Conservation (phyloP, 2,888 invertebrate species). For the Aphidoletes aphidimyza region DNA sequence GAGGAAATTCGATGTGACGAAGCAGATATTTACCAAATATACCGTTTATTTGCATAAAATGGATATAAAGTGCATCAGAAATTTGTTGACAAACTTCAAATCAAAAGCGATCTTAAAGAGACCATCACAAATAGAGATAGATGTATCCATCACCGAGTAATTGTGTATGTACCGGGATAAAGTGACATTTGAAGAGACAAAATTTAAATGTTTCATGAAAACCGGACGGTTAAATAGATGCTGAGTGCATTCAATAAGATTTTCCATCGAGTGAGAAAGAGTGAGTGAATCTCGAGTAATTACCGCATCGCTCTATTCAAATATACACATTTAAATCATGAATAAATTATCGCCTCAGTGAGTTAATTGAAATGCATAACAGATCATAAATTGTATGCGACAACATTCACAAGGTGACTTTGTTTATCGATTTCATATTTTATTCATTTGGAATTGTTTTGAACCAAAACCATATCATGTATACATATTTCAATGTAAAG, state of each 20-base stretch:
- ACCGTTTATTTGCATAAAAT: slow-evolving; percentile 22
- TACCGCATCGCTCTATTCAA: slow-evolving; percentile 26
- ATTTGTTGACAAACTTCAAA: slow-evolving; percentile 5
- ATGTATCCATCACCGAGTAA: too few relatives aligned
- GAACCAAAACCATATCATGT: not conserved
- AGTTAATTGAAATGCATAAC: slow-evolving; percentile 30
- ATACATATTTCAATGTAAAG: too few relatives aligned
- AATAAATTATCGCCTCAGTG: slow-evolving; percentile 21
- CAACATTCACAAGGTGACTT: not conserved
- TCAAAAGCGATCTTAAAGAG: not conserved
- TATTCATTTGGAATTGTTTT: not conserved
- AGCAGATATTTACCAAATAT: too few relatives aligned
- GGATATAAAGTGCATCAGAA: slow-evolving; percentile 7
- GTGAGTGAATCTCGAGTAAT: too few relatives aligned
- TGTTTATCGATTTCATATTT: slow-evolving; percentile 19
- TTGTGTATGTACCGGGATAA: not conserved
- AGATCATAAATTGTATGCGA: slow-evolving; percentile 34
- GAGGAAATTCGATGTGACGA: too few relatives aligned
- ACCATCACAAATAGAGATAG: too few relatives aligned
- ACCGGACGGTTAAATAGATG: not conserved
- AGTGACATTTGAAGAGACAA: not conserved
- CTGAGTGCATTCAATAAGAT: too few relatives aligned
- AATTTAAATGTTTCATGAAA: slow-evolving; percentile 13
- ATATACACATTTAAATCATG: slow-evolving; percentile 48
- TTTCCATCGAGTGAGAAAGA: too few relatives aligned